Percentiles rank a stretch among this genome's conserved stretches.
Conservation (phyloP, 92 coral and sea anemone genomes). For the Epizoanthus fatuus region DNA sequence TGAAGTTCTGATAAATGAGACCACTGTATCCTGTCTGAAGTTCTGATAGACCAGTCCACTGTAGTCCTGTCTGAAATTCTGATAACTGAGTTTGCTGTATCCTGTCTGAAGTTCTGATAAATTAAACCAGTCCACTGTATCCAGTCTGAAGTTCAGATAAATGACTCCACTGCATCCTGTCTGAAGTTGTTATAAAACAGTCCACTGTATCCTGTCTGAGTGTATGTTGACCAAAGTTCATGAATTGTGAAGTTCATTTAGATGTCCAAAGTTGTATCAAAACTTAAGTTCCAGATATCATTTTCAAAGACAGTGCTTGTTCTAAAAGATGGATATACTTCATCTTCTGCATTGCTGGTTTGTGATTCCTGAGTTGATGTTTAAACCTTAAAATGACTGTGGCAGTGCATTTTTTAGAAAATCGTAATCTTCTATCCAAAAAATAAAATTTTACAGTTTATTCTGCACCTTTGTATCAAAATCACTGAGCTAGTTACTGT, state of each 20-base stretch:
- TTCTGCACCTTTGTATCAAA: too few species aligned
- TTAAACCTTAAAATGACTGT: neutral
- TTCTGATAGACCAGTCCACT: neutral
- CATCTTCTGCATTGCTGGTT: constrained; percentile 1
- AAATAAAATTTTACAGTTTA: too few species aligned
- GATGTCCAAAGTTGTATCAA: constrained; percentile 4
- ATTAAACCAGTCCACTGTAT: neutral
- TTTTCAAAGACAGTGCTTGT: constrained; percentile 26
- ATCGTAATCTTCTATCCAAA: too few species aligned
- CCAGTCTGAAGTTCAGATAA: constrained; percentile 14
- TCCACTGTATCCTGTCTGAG: constrained; percentile 16
- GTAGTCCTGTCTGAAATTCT: too few species aligned
- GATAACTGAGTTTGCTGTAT: neutral
- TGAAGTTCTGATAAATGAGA: too few species aligned
- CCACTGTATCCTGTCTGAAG: constrained; percentile 22
- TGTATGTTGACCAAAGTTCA: too few species aligned
- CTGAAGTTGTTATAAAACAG: neutral
- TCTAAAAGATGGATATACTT: constrained; percentile 6
- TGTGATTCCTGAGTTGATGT: neutral
- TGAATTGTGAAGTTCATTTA: neutral
- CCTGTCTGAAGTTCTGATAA: neutral
- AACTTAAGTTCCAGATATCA: neutral
- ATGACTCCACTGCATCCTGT: neutral
- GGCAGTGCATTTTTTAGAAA: too few species aligned
- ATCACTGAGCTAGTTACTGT: too few species aligned